Evolutionary conservation across 2,113 vertebrate genomes (phyloP).

Genomic region (Cyprinodon tularosa): DNA sequence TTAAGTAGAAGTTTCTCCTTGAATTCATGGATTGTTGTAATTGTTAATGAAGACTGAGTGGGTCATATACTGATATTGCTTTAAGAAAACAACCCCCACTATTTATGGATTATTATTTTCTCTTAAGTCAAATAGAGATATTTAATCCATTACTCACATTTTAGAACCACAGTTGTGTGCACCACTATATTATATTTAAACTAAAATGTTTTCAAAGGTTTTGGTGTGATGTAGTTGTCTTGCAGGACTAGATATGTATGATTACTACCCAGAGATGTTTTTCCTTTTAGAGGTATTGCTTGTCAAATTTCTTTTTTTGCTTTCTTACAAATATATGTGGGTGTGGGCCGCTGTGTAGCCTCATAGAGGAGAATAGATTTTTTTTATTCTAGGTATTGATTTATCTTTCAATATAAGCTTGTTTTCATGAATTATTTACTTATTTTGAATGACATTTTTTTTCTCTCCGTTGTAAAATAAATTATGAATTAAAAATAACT

Average conservation of each 20-base stretch:
- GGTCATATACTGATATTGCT: constrained; percentile 18
- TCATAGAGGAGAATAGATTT: neutral
- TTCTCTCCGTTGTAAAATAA: neutral
- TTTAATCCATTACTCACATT: constrained; percentile 17
- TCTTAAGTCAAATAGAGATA: constrained; percentile 15
- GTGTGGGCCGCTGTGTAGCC: neutral
- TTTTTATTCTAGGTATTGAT: neutral
- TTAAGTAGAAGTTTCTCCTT: constrained; percentile 26
- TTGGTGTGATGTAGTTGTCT: constrained; percentile 18
- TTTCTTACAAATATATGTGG: neutral
- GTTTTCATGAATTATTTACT: neutral
- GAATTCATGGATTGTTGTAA: constrained; percentile 21
- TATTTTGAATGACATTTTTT: neutral
- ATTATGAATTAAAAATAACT: neutral
- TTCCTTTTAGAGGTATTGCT: constrained; percentile 4
- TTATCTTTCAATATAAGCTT: neutral
- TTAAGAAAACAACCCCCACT: constrained; percentile 6
- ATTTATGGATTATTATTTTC: constrained; percentile 19
- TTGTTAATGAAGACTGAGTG: constrained; percentile 33
- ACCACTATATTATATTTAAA: constrained; percentile 15
- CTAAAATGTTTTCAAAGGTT: constrained; percentile 12
- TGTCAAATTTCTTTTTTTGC: constrained; percentile 3
- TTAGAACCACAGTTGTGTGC: neutral
- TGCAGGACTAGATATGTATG: constrained; percentile 5
- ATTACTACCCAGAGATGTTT: neutral